Evolutionary conservation across 2,888 invertebrate species (phyloP), one percentile per base, ranked within the genome.

Genomic region (Caenorhabditis uteleia): DNA sequence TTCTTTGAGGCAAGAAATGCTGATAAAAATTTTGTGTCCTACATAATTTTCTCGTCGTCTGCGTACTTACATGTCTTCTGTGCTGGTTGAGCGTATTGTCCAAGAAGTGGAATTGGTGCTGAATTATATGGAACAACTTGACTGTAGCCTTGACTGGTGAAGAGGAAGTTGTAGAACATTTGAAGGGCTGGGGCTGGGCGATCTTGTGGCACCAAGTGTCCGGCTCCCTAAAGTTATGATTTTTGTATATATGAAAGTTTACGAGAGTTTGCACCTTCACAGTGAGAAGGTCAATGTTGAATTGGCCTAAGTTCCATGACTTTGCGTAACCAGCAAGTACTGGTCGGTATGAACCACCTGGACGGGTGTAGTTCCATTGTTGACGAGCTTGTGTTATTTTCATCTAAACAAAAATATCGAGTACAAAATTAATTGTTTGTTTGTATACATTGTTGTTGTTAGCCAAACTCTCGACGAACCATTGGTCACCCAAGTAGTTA

Each of bases 181-280:
- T 80, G 79, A 26, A 80, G 69, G 18, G 77, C 68, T 39, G 78
- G 80, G 0, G 71, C 77, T 16, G 80, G 77, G 21, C 79, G 51
- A 45, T 77, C 75, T 40, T 60, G 69, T 21, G 78, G 78, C 2
- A 78, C 72, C 55, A 72, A 61, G 47, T 76, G 76, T 21, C 76
- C 76, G 7, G 65, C 76, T 38, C 76, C 51, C 43, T n/a, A n/a
- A n/a, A n/a, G n/a, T n/a, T n/a, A n/a, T n/a, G n/a, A 7, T 16
- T 31, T 12, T 12, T 8, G 31, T 12, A 31, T 12, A 12, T 12
- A 31, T 31, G 31, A 31, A 27, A n/a, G 8, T 48, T 26, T 68
- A 66, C n/a, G n/a, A n/a, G n/a, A n/a, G n/a, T n/a, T n/a, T n/a
- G n/a, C n/a, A n/a, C n/a, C n/a, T 73, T 74, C 14, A 77, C 77